Base-by-base conservation (phyloP, 2,113 vertebrate species). In the Anolis carolinensis region DNA sequence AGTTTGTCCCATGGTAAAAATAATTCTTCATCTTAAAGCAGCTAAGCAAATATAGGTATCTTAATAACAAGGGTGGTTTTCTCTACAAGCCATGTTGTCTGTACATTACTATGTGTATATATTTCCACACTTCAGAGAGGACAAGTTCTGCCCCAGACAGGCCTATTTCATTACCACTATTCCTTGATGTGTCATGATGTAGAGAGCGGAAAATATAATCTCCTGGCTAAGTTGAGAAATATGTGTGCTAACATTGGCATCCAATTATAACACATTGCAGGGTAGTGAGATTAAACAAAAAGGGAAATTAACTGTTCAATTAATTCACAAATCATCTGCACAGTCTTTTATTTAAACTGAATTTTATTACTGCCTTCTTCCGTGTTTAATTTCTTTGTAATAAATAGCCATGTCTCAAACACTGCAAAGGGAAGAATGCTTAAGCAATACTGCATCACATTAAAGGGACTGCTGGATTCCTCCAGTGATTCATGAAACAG, bases 201-300 rank as follows among this genome's bases (percentile, higher is more conserved):
- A 81, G 77, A 4, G n/a, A 23, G 27, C 27, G 23, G 39, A 2
- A 3, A 23, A 78, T 55, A 9, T 67, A 78, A 3, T 20, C 81
- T 89, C 18, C 39, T n/a, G 32, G 82, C 30, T 32, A 0, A 20
- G 16, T 67, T 84, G 79, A 70, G 72, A 83, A 91, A 50, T 73
- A 14, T 3, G 83, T 76, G 25, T 2, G 87, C 48, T 83, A 83
- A 84, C 16, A 20, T 50, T 52, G 25, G 67, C 63, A 20, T 76
- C 72, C 72, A 34, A 48, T 36, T 55, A 0, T 32, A 74, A 76
- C 76, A 7, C 36, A 5, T 75, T 91, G 92, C 89, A 34, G 2
- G 85, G 39, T 90, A 44, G n/a, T 89, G 18, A 91, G 65, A 72
- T 89, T 83, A 89, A 81, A 52, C 79, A 74, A 85, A 92, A 87